Evolutionary conservation across 2,888 invertebrate species (phyloP).

Genomic region (Volucella inanis): DNA sequence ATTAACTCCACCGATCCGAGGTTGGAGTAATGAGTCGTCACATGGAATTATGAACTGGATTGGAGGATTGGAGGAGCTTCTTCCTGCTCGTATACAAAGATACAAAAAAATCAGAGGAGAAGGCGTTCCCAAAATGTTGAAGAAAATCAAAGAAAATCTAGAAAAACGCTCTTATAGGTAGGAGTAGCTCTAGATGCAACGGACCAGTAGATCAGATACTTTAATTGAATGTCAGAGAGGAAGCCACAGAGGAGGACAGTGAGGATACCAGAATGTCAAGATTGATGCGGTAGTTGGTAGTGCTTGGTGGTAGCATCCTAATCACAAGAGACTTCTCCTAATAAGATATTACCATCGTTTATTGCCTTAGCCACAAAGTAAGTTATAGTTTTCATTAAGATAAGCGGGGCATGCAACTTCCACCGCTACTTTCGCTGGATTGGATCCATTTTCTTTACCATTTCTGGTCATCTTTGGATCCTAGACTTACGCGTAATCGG

Average conservation of each 20-base stretch:
- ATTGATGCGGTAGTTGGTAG: neutral
- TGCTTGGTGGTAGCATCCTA: constrained; percentile 36
- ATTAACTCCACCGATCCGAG: constrained; percentile 68
- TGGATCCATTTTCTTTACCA: too few relatives aligned
- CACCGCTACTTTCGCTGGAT: neutral
- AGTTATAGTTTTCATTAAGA: constrained; percentile 75
- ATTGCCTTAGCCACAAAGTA: constrained; percentile 69
- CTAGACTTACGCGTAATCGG: constrained; percentile 33
- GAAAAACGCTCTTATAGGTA: constrained; percentile 39
- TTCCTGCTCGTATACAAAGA: constrained; percentile 30
- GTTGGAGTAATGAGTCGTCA: constrained; percentile 72
- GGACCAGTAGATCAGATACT: constrained; percentile 65
- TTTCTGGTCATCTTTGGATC: too few relatives aligned
- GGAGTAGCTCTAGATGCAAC: neutral
- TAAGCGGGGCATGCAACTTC: constrained; percentile 40
- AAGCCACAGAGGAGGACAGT: constrained; percentile 19
- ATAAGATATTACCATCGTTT: constrained; percentile 74
- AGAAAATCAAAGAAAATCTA: constrained; percentile 32
- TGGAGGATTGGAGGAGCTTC: constrained; percentile 12
- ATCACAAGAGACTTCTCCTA: constrained; percentile 72
- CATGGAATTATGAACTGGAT: constrained; percentile 71
- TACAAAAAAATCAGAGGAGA: constrained; percentile 41
- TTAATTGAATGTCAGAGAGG: constrained; percentile 71
- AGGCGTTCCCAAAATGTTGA: constrained; percentile 56
- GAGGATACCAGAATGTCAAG: constrained; percentile 1